Evolutionary conservation across 2,888 invertebrate genomes (phyloP), one percentile per base, ranked within the genome.

Genomic region (Gonocerus acuteangulatus): DNA sequence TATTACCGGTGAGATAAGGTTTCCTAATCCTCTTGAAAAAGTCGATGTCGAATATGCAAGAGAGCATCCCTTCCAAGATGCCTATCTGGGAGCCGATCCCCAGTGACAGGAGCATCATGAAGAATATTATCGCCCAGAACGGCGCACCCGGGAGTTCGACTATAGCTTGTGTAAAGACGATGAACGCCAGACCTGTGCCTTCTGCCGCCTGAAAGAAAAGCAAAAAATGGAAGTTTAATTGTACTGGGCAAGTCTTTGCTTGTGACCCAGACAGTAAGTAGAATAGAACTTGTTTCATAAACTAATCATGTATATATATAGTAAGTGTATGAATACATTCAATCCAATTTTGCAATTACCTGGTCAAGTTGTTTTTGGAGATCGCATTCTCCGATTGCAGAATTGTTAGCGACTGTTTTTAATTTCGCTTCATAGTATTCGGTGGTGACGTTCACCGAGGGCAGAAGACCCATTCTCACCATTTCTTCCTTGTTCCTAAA

Each of bases 131-230:
- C 13, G 95, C 89, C 95, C 95, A 95, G 76, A 95, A 91, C 13
- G 95, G 95, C 0, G 94, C 89, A 1, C 89, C 89, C 0, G 95
- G 94, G 69, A 95, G 79, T 75, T 94, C 90, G 27, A 94, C 87
- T 71, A 95, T 95, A 4, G 95, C 95, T 74, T 95, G 92, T 0
- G 95, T 95, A 77, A 95, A 95, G n/a, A 95, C 92, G 66, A 95
- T 94, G 75, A 95, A 95, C 0, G 95, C 95, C 49, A 95, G 77
- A 1, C 95, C 95, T 1, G 95, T 95, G 49, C 95, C 95, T 77
- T 95, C 93, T 27, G 94, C 95, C 21, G 94, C 95, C 91, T 85
- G 56, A 9, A 62, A 64, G 11, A 3, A 27, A n/a, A n/a, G n/a
- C n/a, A n/a, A n/a, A n/a, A n/a, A n/a, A n/a, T n/a, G n/a, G n/a